A percentile compares a stretch with the other conserved stretches of the same genome.
phyloP scores from a whole-genome alignment of 2,113 vertebrate species.

The Prietella phreatophila region DNA sequence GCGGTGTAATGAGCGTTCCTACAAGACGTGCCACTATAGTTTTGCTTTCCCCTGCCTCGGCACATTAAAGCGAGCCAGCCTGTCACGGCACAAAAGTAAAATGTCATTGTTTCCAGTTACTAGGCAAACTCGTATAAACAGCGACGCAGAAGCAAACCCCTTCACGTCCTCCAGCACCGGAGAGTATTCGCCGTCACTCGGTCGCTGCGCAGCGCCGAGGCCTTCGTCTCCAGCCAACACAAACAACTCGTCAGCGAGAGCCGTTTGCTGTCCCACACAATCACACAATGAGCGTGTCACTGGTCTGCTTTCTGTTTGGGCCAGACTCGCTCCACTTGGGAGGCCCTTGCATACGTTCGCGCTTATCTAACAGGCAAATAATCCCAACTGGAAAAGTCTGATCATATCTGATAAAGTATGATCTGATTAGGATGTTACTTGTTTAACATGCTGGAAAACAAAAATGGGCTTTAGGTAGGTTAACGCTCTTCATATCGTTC shows the following conservation, averaged over 20 bases:
- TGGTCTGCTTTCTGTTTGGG: conserved; percentile 30
- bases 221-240: conserved; percentile 46
- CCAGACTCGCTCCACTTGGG: conserved; percentile 39
- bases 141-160: conserved; percentile 28
- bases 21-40: neutral
- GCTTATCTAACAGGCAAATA: neutral
- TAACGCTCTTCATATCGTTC: neutral
- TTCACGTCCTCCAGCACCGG: conserved; percentile 10
- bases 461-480: neutral
- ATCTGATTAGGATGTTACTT: neutral
- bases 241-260: conserved; percentile 55
- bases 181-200: conserved; percentile 42
- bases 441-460: neutral
- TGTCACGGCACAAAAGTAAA: conserved; percentile 27
- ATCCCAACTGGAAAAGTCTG: neutral
- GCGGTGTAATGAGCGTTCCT: neutral
- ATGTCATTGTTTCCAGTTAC: conserved; percentile 43
- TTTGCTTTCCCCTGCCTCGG: neutral
- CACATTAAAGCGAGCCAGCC: conserved; percentile 9
- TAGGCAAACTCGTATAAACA: conserved; percentile 43
- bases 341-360: conserved; percentile 39
- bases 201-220: conserved; percentile 44
- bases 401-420: neutral
- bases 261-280: conserved; percentile 55
- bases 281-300: conserved; percentile 33